A percentile compares a stretch with the other conserved stretches of the same genome.
phyloP scores from a whole-genome alignment of 2,797 vertebrate genomes.

The Chromis chromis region DNA sequence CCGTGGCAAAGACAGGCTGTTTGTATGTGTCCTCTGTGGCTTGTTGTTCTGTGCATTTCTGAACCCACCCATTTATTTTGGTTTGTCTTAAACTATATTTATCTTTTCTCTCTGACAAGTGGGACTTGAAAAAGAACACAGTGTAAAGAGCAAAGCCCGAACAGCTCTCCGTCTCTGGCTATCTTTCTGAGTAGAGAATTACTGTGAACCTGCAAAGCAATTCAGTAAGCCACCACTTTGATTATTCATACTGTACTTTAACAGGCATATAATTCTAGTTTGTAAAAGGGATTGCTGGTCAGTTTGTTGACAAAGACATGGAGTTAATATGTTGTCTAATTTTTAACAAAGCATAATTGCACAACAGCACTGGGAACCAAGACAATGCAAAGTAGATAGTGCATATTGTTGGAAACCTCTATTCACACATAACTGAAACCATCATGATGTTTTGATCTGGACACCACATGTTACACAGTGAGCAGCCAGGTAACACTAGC shows the following conservation, averaged over 20 bases:
- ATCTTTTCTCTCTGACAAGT: conserved; percentile 89
- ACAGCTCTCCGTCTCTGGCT: conserved; percentile 41
- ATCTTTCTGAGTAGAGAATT: conserved; percentile 25
- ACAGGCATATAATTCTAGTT: conserved; percentile 40
- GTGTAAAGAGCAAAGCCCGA: conserved; percentile 72
- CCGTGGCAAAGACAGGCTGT: conserved; percentile 85
- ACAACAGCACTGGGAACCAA: not conserved
- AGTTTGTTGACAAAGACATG: conserved; percentile 47
- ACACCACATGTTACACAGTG: conserved; percentile 22
- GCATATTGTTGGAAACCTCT: not conserved
- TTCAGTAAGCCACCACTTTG: conserved; percentile 36
- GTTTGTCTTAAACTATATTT: conserved; percentile 94
- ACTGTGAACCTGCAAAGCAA: conserved; percentile 31
- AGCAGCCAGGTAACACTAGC: conserved; percentile 23
- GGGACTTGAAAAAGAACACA: conserved; percentile 85
- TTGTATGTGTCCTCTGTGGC: conserved; percentile 92
- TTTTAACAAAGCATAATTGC: conserved; percentile 10
- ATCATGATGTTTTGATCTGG: conserved; percentile 17
- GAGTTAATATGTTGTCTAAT: conserved; percentile 11
- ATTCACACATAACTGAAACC: conserved; percentile 25
- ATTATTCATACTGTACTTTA: conserved; percentile 45
- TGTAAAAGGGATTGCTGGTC: conserved; percentile 33
- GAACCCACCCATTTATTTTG: conserved; percentile 94
- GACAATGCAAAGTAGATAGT: conserved; percentile 2
- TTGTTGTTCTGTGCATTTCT: conserved; percentile 87